phyloP scores from a whole-genome alignment of 1,140 invertebrate species.

The Wasmannia auropunctata region DNA sequence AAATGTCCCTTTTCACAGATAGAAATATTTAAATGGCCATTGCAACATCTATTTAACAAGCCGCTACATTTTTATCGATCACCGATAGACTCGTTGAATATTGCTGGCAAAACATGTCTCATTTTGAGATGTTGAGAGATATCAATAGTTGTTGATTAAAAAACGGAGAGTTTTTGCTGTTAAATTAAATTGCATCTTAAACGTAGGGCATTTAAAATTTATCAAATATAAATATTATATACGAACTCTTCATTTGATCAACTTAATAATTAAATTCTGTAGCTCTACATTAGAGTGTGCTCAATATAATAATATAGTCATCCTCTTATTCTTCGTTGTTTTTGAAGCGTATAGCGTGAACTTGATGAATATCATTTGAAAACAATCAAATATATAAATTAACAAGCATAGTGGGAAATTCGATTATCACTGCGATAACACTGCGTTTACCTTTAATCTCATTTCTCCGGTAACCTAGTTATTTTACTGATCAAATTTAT shows the following conservation, averaged over 20 bases:
- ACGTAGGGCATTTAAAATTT: not conserved
- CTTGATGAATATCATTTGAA: not conserved
- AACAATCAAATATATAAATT: constrained; percentile 9
- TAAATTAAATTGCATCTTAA: not conserved
- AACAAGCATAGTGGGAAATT: not conserved
- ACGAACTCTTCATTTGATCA: not conserved
- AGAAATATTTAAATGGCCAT: not conserved
- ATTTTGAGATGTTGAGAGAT: not conserved
- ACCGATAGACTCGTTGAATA: not conserved
- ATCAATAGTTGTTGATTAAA: not conserved
- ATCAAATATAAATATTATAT: not conserved
- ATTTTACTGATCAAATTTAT: not conserved
- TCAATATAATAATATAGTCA: not conserved
- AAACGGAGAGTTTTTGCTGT: not conserved
- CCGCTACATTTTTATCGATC: not conserved
- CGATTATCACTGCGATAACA: not conserved
- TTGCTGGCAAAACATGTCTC: not conserved
- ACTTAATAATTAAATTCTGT: constrained; percentile 13
- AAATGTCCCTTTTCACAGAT: not conserved
- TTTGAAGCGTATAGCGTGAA: not conserved
- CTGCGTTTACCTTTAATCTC: not conserved
- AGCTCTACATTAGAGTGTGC: not conserved
- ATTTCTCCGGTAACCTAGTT: not conserved
- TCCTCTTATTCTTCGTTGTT: not conserved
- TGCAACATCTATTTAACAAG: not conserved